Base-by-base conservation (phyloP, 1,140 invertebrate genomes). In the Cydia fagiglandana region DNA sequence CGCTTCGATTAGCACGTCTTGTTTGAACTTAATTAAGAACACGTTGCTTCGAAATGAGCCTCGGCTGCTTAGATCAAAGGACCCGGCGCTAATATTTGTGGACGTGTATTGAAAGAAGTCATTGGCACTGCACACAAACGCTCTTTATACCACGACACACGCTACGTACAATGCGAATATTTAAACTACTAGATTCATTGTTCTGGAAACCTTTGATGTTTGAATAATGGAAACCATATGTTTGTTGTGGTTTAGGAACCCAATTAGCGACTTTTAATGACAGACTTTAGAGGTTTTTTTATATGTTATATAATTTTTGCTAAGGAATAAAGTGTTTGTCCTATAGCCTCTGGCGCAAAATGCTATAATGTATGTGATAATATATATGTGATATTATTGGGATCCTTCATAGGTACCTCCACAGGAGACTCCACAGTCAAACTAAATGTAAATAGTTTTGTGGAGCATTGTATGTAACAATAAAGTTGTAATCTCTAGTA, bases 11-110 rank as follows among this genome's bases (percentile, higher is more conserved):
- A 70, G 66, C 66, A 70, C 66, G 66, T 70, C 66, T 70, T 70
- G 66, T 70, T 70, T 70, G 66, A 70, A 70, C 66, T 70, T 70
- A 70, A 70, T 70, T 70, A 70, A 70, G 66, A 70, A 38, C 66
- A 70, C 66, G 66, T 70, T 66, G 64, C 28, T 66, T n/a, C 66
- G n/a, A 70, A 70, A 70, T 70, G 66, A 70, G 34, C 66, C 15
- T 70, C 64, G 38, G 34, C 17, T 70, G 66, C 66, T 70, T 70
- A 70, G 66, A 70, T 70, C 66, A 70, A 70, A 70, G 66, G 34
- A 38, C 66, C 17, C 13, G 45, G 34, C n/a, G 66, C 66, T 70
- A 70, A 70, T 70, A 70, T 70, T 70, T 70, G 66, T 70, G 38
- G 38, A 38, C 66, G 34, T 70, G 66, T 70, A 70, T 70, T 70